Evolutionary conservation across 2,888 invertebrate species (phyloP).

Genomic region (Keiferia lycopersicella): DNA sequence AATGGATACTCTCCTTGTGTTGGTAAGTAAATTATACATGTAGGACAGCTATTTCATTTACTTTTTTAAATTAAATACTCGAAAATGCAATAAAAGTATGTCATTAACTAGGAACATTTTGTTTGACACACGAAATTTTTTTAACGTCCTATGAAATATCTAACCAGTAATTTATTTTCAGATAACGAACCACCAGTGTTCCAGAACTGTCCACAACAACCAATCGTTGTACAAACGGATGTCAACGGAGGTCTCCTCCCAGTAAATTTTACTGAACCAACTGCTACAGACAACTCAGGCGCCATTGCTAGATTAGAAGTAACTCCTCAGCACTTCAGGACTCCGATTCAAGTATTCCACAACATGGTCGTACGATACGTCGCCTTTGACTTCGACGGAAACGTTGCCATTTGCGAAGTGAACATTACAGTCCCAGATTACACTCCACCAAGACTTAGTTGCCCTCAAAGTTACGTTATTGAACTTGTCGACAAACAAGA

Average conservation of each 20-base stretch:
- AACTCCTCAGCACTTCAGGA: conserved; percentile 94
- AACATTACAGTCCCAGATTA: conserved; percentile 97
- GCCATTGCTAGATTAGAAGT: conserved; percentile 96
- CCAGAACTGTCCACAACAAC: conserved; percentile 97
- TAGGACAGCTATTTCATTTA: neutral
- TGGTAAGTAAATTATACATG: conserved; percentile 70
- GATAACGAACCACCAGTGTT: conserved; percentile 98
- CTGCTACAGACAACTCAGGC: conserved; percentile 97
- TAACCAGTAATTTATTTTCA: conserved; percentile 49
- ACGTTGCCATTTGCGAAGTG: conserved; percentile 98
- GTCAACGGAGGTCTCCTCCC: conserved; percentile 93
- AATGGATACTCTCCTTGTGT: conserved; percentile 97
- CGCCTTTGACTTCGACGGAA: conserved; percentile 98
- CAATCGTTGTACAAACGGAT: conserved; percentile 93
- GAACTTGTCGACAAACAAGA: conserved; percentile 95
- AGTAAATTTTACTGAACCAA: conserved; percentile 96
- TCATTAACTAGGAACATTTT: no score
- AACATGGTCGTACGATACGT: conserved; percentile 97
- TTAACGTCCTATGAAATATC: neutral
- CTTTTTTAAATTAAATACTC: no score
- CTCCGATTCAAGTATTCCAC: conserved; percentile 92
- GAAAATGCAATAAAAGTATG: no score
- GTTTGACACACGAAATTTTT: no score
- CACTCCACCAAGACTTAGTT: conserved; percentile 93
- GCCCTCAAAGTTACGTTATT: conserved; percentile 96